A percentile compares a stretch with the other conserved stretches of the same genome.
phyloP scores from a whole-genome alignment of 2,113 vertebrate species.

The Condylura cristata region DNA sequence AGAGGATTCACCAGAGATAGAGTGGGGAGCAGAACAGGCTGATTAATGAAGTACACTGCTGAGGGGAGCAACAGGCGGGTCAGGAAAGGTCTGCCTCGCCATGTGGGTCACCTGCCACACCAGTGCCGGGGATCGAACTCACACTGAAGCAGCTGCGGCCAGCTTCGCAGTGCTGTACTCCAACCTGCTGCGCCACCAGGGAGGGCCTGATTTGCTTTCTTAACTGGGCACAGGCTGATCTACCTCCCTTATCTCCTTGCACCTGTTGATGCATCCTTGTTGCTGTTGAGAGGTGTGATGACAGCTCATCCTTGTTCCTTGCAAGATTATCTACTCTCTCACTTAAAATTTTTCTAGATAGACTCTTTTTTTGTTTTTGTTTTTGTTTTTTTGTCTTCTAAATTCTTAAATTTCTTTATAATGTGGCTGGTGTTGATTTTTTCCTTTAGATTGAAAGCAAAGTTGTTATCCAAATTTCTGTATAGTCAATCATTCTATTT shows the following conservation, averaged over 20 bases:
- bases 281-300: background rate
- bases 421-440: background rate
- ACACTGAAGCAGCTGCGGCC: too few relatives aligned
- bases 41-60: too few relatives aligned
- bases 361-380: background rate
- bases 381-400: too few relatives aligned
- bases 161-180: too few relatives aligned
- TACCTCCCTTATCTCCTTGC: background rate
- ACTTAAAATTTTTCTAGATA: background rate
- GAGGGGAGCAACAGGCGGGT: too few relatives aligned
- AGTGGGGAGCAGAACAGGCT: too few relatives aligned
- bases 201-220: constrained; percentile 1
- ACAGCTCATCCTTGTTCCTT: background rate
- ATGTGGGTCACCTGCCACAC: too few relatives aligned
- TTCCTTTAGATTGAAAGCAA: background rate
- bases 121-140: too few relatives aligned
- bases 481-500: background rate
- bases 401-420: constrained; percentile 13
- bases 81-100: too few relatives aligned
- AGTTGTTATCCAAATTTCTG: background rate
- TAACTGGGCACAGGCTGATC: background rate
- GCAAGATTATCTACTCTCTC: background rate
- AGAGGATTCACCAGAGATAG: too few relatives aligned
- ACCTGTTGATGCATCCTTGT: background rate
- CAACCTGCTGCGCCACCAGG: too few relatives aligned